Base-by-base conservation (phyloP, 2,113 vertebrate genomes). In the Dicerorhinus sumatrensis region DNA sequence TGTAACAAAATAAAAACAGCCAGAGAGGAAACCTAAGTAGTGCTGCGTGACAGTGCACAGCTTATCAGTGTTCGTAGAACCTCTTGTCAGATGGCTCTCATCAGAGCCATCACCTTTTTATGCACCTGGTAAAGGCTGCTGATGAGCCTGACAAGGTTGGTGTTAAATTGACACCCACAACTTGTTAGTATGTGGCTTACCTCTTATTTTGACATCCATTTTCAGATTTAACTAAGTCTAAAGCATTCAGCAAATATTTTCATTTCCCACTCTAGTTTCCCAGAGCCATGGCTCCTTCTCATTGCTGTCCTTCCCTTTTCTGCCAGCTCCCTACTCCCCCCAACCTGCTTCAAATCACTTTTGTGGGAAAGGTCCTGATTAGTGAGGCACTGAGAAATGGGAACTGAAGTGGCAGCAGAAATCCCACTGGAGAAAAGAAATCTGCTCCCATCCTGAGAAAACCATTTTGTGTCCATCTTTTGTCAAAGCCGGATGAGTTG, bases 121-220 rank as follows among this genome's bases (percentile, higher is more conserved):
- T 96, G 97, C 4, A 48, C 88, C 82, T 11, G 20, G 94, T 97
- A 97, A 96, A 98, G 91, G 96, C 91, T 91, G 91, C 79, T 83
- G 89, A 97, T 79, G 92, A 91, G 88, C 81, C 98, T 98, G 98
- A 98, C 98, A 98, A 84, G 81, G 97, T 62, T 80, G 31, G 8
- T 97, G 96, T 77, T 98, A 96, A 98, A 97, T 96, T 98, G 98
- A 98, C 98, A 98, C 97, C 96, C 95, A 93, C 97, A 98, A 98
- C 98, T 98, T 96, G 87, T 99, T 98, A 98, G 98, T 95, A 62
- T 90, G 84, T 95, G 97, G 77, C 94, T 98, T 96, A 69, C 96
- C 98, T 98, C 97, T 97, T 98, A 79, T 84, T 96, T 97, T 98
- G 98, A 98, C 98, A 96, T 97, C 95, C 87, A 92, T 97, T 99